A percentile compares a stretch with the other conserved stretches of the same genome.
phyloP scores from a whole-genome alignment of 2,113 vertebrate genomes.

The Strix aluco region DNA sequence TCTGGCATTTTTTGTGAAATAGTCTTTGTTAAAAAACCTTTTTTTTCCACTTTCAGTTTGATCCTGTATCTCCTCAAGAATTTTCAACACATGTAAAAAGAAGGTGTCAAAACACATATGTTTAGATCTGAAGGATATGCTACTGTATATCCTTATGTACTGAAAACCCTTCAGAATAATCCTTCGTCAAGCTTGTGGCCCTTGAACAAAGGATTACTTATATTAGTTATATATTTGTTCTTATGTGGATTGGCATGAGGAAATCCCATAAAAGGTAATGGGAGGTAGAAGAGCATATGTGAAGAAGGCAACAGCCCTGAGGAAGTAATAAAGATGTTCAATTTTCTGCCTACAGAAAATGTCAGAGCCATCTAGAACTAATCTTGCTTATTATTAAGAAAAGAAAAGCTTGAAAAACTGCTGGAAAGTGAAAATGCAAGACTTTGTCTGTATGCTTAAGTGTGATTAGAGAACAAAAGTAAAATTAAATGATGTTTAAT shows the following conservation, averaged over 20 bases:
- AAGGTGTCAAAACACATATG: not conserved
- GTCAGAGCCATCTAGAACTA: constrained; percentile 1
- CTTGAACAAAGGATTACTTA: not conserved
- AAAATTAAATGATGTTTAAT: not conserved
- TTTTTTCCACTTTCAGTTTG: not conserved
- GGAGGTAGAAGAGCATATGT: not conserved
- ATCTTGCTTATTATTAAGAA: constrained; percentile 2
- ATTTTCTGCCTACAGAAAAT: constrained; percentile 36
- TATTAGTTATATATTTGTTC: not conserved
- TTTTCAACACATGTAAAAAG: not conserved
- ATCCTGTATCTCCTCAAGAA: not conserved
- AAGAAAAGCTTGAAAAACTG: not conserved
- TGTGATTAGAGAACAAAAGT: not conserved
- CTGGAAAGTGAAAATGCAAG: not conserved
- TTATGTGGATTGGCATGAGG: not conserved
- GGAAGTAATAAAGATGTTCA: constrained; percentile 31
- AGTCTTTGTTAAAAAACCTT: not conserved
- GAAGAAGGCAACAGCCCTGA: constrained; percentile 1
- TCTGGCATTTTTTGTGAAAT: not conserved
- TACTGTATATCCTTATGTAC: not conserved
- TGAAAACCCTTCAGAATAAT: not conserved
- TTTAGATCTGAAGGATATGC: not conserved
- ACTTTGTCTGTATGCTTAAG: not conserved
- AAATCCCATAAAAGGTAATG: constrained; percentile 33
- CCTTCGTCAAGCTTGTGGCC: not conserved